phyloP scores from a whole-genome alignment of 2,888 invertebrate genomes.

The Mythimna vitellina region DNA sequence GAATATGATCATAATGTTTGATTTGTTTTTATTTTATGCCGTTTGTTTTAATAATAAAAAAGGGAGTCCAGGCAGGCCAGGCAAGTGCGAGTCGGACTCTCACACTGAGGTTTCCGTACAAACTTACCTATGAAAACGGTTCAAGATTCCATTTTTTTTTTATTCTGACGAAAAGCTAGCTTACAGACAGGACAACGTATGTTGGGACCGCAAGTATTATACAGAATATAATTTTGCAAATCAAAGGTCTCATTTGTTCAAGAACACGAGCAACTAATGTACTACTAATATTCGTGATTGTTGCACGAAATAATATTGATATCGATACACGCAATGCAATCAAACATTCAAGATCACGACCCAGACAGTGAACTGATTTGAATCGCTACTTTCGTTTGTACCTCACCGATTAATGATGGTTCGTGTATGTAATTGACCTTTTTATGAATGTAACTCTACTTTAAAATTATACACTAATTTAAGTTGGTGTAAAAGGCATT shows the following conservation, averaged over 20 bases:
- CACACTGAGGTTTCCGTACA: too few species aligned
- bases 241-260: not conserved
- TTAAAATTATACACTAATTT: not conserved
- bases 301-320: slow-evolving; percentile 48
- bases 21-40: too few species aligned
- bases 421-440: not conserved
- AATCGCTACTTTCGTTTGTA: slow-evolving; percentile 51
- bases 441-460: not conserved
- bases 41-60: too few species aligned
- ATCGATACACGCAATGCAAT: slow-evolving; percentile 63
- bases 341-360: slow-evolving; percentile 63
- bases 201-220: too few species aligned
- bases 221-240: not conserved
- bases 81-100: too few species aligned
- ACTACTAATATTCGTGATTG: not conserved
- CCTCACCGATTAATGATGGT: slow-evolving; percentile 9
- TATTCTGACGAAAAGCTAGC: too few species aligned
- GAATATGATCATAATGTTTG: too few species aligned
- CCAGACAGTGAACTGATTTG: slow-evolving; percentile 45
- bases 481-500: not conserved
- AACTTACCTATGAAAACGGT: too few species aligned
- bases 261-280: not conserved
- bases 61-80: too few species aligned
- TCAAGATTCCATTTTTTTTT: too few species aligned
- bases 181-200: too few species aligned